Evolutionary conservation across 2,113 vertebrate species (phyloP).

Genomic region (Fregata magnificens): DNA sequence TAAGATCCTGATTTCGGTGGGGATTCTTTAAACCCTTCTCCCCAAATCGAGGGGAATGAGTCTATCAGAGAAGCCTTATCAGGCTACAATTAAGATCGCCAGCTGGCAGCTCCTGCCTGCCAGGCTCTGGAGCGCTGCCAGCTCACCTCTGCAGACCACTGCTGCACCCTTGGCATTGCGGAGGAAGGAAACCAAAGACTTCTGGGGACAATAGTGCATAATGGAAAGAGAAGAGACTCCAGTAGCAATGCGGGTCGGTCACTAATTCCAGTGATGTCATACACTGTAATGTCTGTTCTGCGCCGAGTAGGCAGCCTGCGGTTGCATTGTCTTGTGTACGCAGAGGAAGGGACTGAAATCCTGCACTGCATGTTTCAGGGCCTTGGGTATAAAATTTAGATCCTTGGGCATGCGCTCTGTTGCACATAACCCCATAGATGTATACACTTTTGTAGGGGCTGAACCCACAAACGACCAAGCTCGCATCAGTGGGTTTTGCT

Average conservation of each 20-base stretch:
- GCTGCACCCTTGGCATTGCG: not conserved
- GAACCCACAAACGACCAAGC: not conserved
- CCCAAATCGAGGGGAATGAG: not conserved
- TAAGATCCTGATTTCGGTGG: not conserved
- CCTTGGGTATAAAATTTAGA: not conserved
- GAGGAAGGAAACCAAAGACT: not conserved
- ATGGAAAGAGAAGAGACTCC: not conserved
- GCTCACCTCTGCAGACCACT: not conserved
- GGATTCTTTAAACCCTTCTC: not conserved
- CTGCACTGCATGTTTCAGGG: not conserved
- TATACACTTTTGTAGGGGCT: fast-evolving
- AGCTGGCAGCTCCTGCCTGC: not conserved
- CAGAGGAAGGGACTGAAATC: not conserved
- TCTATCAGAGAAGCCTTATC: not conserved
- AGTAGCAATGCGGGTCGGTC: fast-evolving
- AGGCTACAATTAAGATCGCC: not conserved
- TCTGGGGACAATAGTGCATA: fast-evolving
- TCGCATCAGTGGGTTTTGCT: not conserved
- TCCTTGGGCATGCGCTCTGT: fast-evolving
- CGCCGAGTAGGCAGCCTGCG: fast-evolving
- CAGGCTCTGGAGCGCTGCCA: not conserved
- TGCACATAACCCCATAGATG: not conserved
- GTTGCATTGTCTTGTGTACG: not conserved
- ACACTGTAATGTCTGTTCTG: not conserved
- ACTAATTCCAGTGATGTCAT: not conserved